A percentile compares a stretch with the other conserved stretches of the same genome.
phyloP scores from a whole-genome alignment of 2,888 invertebrate species.

The Cryptocheilus praepositus region DNA sequence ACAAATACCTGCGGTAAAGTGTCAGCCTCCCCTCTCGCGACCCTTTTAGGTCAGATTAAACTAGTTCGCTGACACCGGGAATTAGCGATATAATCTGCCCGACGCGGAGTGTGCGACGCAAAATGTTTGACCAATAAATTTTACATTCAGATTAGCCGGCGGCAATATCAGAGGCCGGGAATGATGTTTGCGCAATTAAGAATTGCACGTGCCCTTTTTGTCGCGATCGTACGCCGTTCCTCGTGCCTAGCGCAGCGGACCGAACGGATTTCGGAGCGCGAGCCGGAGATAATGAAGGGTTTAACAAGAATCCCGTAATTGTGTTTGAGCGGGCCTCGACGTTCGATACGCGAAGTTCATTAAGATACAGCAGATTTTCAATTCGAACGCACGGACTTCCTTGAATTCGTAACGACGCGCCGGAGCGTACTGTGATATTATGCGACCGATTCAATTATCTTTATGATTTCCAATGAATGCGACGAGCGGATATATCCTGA shows the following conservation, averaged over 20 bases:
- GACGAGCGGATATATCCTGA: not conserved
- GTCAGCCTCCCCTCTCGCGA: not conserved
- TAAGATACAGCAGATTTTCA: no score
- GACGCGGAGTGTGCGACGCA: conserved; percentile 14
- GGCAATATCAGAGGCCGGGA: no score
- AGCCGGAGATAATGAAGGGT: no score
- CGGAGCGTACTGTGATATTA: conserved; percentile 11
- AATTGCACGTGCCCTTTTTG: no score
- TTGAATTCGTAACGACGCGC: conserved; percentile 13
- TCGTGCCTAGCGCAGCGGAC: no score
- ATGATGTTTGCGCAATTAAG: no score
- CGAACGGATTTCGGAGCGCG: no score
- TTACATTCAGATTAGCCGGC: no score
- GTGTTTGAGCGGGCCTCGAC: no score
- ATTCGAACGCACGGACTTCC: not conserved
- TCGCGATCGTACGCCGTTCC: no score
- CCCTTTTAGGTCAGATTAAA: conserved; percentile 31
- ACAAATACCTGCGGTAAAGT: conserved; percentile 35
- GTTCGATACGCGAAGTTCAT: no score
- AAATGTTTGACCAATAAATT: conserved; percentile 14
- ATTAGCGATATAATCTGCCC: conserved; percentile 20
- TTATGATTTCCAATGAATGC: conserved; percentile 34
- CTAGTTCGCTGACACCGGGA: conserved; percentile 25
- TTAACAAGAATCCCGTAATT: no score
- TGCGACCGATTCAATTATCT: conserved; percentile 29